Base-by-base conservation (phyloP, 1,140 invertebrate species). In the Asbolus verrucosus region DNA sequence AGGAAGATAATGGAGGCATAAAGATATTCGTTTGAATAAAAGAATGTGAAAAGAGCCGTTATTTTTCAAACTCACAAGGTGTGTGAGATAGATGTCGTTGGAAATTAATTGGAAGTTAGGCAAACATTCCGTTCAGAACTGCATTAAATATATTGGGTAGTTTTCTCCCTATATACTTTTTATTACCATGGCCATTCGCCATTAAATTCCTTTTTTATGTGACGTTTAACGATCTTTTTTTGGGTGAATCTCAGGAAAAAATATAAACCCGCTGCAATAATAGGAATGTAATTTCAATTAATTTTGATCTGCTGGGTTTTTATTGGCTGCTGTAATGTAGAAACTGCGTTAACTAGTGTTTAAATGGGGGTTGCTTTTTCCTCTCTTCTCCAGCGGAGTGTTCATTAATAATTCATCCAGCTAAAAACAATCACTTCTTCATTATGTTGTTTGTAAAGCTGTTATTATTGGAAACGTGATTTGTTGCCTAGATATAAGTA, bases 351-450 rank as follows among this genome's bases (percentile, higher is more conserved):
- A 27, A 27, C 24, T 41, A 15, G 15, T 19, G 16, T 19, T n/a
- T n/a, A n/a, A n/a, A n/a, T n/a, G n/a, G n/a, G n/a, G 18, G 18
- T 46, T 46, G 16, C n/a, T 46, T 19, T 27, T 54, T 27, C 11
- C 2, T n/a, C 8, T 11, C 21, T 9, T 3, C 9, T 18, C 4
- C 13, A 15, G 39, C 1, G 16, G 18, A n/a, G n/a, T n/a, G 1
- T 0, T 54, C 46, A 24, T 54, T 30, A 54, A 54, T 54, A 54
- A 54, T 54, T 54, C 46, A 54, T 54, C 11, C 19, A 11, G 1
- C 18, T 27, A 54, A 54, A 54, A 54, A 54, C 46, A 54, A 54
- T 54, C 46, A 54, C 18, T 54, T 43, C 13, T 43, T 54, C 46
- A 24, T 54, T 13, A 54, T 54, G 21, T 24, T 54, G 46, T 54